Conservation (phyloP, 2,113 vertebrate species). For the Pungitius pungitius region DNA sequence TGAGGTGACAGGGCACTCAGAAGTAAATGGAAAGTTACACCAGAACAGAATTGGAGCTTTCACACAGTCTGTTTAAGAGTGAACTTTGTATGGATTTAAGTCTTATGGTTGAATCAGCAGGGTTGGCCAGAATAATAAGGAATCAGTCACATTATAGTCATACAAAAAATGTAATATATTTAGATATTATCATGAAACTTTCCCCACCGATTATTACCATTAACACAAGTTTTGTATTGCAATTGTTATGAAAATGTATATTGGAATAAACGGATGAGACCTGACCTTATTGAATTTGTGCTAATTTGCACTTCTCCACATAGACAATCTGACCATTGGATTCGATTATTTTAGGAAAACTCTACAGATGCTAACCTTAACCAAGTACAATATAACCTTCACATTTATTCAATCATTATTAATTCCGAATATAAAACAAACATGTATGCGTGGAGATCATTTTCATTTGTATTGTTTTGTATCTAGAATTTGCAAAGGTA, state of each 20-base stretch:
- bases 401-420: background rate
- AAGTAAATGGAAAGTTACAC: slow-evolving; percentile 9
- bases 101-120: background rate
- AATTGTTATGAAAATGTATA: background rate
- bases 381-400: background rate
- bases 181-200: background rate
- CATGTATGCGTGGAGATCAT: background rate
- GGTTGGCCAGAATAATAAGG: background rate
- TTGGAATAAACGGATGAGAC: background rate
- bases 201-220: background rate
- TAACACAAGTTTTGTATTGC: background rate
- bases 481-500: background rate
- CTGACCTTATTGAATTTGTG: too few relatives aligned
- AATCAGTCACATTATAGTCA: background rate
- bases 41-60: background rate
- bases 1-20: slow-evolving; percentile 25
- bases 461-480: background rate
- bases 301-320: background rate
- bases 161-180: too few relatives aligned
- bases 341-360: background rate
- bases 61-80: background rate
- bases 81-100: too few relatives aligned
- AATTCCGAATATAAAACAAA: background rate
- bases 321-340: background rate
- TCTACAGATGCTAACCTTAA: background rate